phyloP scores from a whole-genome alignment of 2,797 vertebrate species.

The Zenarchopterus dispar region DNA sequence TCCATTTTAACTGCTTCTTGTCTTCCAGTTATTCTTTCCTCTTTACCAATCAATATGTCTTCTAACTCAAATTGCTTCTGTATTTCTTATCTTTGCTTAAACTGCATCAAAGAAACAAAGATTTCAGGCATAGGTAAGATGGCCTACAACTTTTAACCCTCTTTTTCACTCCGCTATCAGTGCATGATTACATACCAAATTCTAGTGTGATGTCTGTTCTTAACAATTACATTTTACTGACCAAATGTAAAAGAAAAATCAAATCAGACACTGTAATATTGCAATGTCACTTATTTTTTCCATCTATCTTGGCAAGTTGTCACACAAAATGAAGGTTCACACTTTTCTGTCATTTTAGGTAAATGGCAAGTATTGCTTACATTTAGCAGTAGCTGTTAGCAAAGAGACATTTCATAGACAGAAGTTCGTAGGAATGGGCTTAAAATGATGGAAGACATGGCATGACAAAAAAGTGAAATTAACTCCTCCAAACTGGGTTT shows the following conservation, averaged over 20 bases:
- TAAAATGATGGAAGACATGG: neutral
- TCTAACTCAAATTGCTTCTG: conserved; percentile 59
- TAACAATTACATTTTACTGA: neutral
- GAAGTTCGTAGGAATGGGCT: neutral
- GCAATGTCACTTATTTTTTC: neutral
- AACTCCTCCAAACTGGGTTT: too few relatives aligned
- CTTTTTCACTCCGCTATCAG: conserved; percentile 9
- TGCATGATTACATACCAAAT: neutral
- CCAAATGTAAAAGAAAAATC: neutral
- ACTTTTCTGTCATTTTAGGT: conserved; percentile 51
- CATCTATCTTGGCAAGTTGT: conserved; percentile 43
- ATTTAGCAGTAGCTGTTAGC: conserved; percentile 23
- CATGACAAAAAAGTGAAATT: too few relatives aligned
- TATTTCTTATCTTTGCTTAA: conserved; percentile 48
- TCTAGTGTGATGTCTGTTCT: neutral
- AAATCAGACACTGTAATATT: neutral
- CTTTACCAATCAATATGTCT: conserved; percentile 8
- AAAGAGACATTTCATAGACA: conserved; percentile 24
- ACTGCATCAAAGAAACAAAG: conserved; percentile 95
- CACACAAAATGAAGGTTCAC: conserved; percentile 30
- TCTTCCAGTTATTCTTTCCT: neutral
- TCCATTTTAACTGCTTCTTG: conserved; percentile 6
- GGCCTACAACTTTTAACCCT: conserved; percentile 21
- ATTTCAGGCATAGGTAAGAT: conserved; percentile 99
- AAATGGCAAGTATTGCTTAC: conserved; percentile 28